Percentiles rank a stretch among this genome's conserved stretches.
Evolutionary conservation across 2,797 vertebrate species (phyloP).

Genomic region (Cetoscarus ocellatus): DNA sequence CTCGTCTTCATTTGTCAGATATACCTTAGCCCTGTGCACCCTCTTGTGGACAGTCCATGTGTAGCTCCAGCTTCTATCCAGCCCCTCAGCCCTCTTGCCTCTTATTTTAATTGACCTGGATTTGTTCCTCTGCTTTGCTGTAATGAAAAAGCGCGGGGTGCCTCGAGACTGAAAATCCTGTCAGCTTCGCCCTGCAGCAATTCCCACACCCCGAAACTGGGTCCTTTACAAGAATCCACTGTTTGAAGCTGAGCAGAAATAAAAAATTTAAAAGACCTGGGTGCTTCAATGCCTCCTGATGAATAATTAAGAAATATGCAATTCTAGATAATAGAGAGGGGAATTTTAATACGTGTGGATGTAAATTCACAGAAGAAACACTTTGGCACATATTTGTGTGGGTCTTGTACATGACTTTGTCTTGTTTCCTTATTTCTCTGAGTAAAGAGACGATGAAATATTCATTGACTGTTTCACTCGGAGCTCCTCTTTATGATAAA

Average conservation of each 20-base stretch:
- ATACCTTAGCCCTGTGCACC: slow-evolving; percentile 51
- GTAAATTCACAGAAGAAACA: slow-evolving; percentile 76
- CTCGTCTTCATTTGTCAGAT: slow-evolving; percentile 3
- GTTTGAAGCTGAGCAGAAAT: slow-evolving; percentile 85
- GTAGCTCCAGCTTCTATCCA: slow-evolving; percentile 25
- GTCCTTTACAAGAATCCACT: slow-evolving; percentile 80
- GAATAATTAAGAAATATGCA: slow-evolving; percentile 85
- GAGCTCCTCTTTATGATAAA: slow-evolving; percentile 59
- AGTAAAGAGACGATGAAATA: slow-evolving; percentile 73
- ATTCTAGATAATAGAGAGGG: slow-evolving; percentile 79
- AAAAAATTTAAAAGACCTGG: slow-evolving; percentile 85
- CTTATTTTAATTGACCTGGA: slow-evolving; percentile 86
- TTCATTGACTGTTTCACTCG: slow-evolving; percentile 65
- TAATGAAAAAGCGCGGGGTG: slow-evolving; percentile 78
- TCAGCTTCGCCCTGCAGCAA: slow-evolving; percentile 82
- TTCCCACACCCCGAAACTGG: slow-evolving; percentile 83
- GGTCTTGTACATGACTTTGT: slow-evolving; percentile 64
- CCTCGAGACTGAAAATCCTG: slow-evolving; percentile 81
- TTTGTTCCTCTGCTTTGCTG: slow-evolving; percentile 82
- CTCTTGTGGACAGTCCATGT: slow-evolving; percentile 66
- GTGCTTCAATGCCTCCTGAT: slow-evolving; percentile 80
- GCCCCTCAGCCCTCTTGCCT: slow-evolving; percentile 58
- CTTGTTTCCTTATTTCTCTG: slow-evolving; percentile 68
- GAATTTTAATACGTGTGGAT: slow-evolving; percentile 73
- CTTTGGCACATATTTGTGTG: slow-evolving; percentile 75